Percentiles rank a stretch among this genome's conserved stretches.
Evolutionary conservation across 2,888 invertebrate species (phyloP).

Genomic region (Anorthoa munda): DNA sequence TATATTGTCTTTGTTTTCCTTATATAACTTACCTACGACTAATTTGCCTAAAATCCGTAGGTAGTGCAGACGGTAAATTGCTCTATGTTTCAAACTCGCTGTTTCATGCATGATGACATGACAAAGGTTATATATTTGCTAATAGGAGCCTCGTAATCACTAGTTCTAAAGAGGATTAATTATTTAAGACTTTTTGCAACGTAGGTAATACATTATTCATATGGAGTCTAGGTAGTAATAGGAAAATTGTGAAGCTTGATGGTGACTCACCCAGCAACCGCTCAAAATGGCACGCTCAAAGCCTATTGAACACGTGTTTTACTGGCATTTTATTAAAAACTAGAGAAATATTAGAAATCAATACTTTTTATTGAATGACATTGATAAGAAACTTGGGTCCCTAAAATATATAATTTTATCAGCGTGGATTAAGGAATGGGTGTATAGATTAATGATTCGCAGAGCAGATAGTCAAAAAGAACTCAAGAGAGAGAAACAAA

Average conservation of each 20-base stretch:
- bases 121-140: background rate
- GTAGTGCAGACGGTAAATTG: background rate
- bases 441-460: background rate
- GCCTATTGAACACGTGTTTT: slow-evolving; percentile 16
- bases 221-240: background rate
- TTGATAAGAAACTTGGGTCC: background rate
- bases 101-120: slow-evolving; percentile 20
- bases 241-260: slow-evolving; percentile 6
- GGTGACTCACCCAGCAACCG: slow-evolving; percentile 33
- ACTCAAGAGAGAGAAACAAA: no score
- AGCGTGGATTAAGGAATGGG: background rate
- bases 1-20: slow-evolving; percentile 15
- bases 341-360: background rate
- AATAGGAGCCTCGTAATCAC: background rate
- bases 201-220: slow-evolving; percentile 26
- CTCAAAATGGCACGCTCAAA: slow-evolving; percentile 27
- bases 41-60: background rate
- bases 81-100: background rate
- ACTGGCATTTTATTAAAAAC: background rate
- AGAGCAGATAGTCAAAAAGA: no score
- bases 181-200: slow-evolving; percentile 14
- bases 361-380: background rate
- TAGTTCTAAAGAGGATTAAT: background rate
- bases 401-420: background rate
- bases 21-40: background rate